Conservation (phyloP, 1,140 invertebrate genomes). For the Dendroctonus valens region DNA sequence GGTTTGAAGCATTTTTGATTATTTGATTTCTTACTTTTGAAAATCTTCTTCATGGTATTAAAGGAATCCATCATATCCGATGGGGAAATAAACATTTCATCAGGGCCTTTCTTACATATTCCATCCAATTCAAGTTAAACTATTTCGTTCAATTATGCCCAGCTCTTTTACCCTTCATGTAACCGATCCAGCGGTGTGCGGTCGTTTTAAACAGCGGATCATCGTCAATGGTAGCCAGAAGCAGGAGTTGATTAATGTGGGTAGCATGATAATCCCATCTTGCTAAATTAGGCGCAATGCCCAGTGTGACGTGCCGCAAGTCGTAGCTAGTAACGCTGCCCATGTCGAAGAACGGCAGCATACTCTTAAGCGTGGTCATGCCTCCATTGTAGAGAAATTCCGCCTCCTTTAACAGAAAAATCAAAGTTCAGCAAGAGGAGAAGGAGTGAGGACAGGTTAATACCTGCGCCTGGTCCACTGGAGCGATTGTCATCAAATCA, state of each 20-base stretch:
- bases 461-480: slow-evolving; percentile 55
- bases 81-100: no score
- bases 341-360: slow-evolving; percentile 92
- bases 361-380: slow-evolving; percentile 82
- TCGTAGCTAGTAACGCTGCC: slow-evolving; percentile 97
- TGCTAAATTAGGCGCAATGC: slow-evolving; percentile 86
- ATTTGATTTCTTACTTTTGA: no score
- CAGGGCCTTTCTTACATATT: no score
- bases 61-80: no score
- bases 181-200: slow-evolving; percentile 91
- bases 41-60: no score
- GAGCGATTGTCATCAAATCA: slow-evolving; percentile 77
- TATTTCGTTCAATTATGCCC: slow-evolving; percentile 74
- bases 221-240: slow-evolving; percentile 84
- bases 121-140: no score
- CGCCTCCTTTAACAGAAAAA: slow-evolving; percentile 56
- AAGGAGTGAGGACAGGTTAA: background rate
- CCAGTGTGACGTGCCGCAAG: slow-evolving; percentile 86
- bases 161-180: slow-evolving; percentile 92
- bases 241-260: slow-evolving; percentile 93
- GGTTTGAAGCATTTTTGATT: no score
- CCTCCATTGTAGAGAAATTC: slow-evolving; percentile 80
- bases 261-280: slow-evolving; percentile 98
- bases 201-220: slow-evolving; percentile 80
- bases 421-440: background rate